phyloP scores from a whole-genome alignment of 2,113 vertebrate species.

The Chaenogobius annularis region DNA sequence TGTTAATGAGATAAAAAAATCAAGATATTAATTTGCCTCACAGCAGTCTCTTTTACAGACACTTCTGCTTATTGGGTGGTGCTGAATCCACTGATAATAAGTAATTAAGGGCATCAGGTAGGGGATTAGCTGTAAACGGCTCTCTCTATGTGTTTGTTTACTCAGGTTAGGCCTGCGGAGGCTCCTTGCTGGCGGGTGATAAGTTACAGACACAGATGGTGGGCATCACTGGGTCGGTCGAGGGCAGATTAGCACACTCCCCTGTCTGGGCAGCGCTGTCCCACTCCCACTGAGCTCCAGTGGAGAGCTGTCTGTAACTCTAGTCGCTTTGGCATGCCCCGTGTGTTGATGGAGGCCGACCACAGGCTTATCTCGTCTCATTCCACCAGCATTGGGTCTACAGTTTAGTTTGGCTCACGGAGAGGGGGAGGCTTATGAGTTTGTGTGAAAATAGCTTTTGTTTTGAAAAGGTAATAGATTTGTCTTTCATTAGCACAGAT shows the following conservation, averaged over 20 bases:
- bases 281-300: conserved; percentile 59
- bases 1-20: neutral
- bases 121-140: conserved; percentile 40
- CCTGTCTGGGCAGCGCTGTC: conserved; percentile 54
- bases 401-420: conserved; percentile 47
- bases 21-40: neutral
- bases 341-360: conserved; percentile 75
- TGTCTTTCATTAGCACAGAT: conserved; percentile 41
- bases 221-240: conserved; percentile 68
- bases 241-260: conserved; percentile 71
- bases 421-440: conserved; percentile 24
- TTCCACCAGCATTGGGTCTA: conserved; percentile 52
- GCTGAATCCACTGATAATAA: conserved; percentile 32
- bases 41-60: neutral
- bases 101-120: conserved; percentile 54
- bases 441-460: conserved; percentile 51
- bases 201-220: conserved; percentile 77
- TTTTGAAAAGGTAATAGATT: conserved; percentile 57
- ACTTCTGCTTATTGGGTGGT: conserved; percentile 26
- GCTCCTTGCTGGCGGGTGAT: conserved; percentile 64
- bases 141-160: conserved; percentile 65
- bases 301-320: conserved; percentile 72
- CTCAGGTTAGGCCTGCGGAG: conserved; percentile 53
- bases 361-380: conserved; percentile 74
- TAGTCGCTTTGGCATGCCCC: conserved; percentile 68